These are phyloP conservation scores for Rhagophthalmus giganteus DNA, from an alignment of 2,888 invertebrate genomes.

Conservation along the genomic window DNA sequence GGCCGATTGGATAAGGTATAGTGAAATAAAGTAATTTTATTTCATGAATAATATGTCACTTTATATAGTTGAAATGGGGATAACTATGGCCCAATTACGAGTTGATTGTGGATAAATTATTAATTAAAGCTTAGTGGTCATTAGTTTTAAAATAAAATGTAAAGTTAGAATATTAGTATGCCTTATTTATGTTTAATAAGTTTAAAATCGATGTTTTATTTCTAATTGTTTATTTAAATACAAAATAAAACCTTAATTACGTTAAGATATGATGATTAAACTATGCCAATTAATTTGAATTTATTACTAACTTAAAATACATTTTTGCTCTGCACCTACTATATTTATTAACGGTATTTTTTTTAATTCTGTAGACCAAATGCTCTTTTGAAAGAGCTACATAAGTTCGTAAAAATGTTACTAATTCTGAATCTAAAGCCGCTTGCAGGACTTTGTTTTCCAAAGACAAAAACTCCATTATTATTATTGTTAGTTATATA, in stretches of 20 bases:
- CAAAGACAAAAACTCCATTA: conserved; percentile 36
- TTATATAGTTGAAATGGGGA: no score
- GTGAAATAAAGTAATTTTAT: no score
- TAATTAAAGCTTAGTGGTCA: no score
- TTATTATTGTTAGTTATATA: neutral
- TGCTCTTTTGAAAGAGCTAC: conserved; percentile 33
- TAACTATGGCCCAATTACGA: neutral
- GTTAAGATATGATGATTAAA: no score
- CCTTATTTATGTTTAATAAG: no score
- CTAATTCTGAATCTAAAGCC: conserved; percentile 33
- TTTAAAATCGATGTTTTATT: neutral
- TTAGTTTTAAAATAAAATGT: no score
- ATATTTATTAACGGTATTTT: neutral
- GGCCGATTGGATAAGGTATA: no score
- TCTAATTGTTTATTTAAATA: neutral
- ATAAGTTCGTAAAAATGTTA: conserved; percentile 32
- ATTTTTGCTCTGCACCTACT: neutral
- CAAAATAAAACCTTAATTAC: no score
- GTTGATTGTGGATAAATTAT: neutral
- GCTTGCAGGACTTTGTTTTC: conserved; percentile 24
- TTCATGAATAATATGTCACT: no score
- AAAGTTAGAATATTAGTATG: no score
- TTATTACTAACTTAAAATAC: no score
- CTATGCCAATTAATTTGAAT: no score
- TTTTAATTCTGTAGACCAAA: conserved; percentile 27